Percentiles rank a stretch among this genome's conserved stretches.
Conservation (phyloP, 2,113 vertebrate species). For the Suncus etruscus region DNA sequence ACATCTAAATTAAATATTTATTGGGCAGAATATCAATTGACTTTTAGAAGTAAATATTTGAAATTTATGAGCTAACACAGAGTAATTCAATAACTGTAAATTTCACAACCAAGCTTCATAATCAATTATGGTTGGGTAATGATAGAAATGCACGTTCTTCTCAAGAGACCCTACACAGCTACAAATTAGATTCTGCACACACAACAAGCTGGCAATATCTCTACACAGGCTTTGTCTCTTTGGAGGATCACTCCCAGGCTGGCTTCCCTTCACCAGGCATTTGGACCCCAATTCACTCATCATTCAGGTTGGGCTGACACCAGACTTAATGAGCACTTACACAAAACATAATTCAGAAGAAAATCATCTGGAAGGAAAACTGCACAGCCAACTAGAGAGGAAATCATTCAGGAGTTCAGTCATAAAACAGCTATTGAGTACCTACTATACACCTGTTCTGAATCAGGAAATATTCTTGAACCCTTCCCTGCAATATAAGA, state of each 20-base stretch:
- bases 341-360: conserved; percentile 56
- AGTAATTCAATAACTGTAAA: conserved; percentile 82
- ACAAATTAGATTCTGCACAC: conserved; percentile 78
- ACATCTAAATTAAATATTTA: conserved; percentile 82
- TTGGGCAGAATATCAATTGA: conserved; percentile 79
- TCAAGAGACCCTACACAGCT: conserved; percentile 70
- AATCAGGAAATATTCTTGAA: not conserved
- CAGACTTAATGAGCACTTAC: conserved; percentile 37
- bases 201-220: conserved; percentile 67
- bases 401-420: not conserved
- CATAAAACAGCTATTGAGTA: not conserved
- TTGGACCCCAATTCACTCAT: conserved; percentile 31
- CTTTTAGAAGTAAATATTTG: conserved; percentile 81
- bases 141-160: conserved; percentile 73
- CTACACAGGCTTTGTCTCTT: conserved; percentile 41
- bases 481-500: not conserved
- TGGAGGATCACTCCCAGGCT: conserved; percentile 50
- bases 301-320: conserved; percentile 51
- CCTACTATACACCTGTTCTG: not conserved
- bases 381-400: conserved; percentile 1
- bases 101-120: conserved; percentile 76
- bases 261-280: not conserved
- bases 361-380: conserved; percentile 55
- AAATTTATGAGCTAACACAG: conserved; percentile 75
- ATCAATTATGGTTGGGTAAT: conserved; percentile 81